Conservation (phyloP, 2,113 vertebrate species). For the Rhizomys pruinosus region DNA sequence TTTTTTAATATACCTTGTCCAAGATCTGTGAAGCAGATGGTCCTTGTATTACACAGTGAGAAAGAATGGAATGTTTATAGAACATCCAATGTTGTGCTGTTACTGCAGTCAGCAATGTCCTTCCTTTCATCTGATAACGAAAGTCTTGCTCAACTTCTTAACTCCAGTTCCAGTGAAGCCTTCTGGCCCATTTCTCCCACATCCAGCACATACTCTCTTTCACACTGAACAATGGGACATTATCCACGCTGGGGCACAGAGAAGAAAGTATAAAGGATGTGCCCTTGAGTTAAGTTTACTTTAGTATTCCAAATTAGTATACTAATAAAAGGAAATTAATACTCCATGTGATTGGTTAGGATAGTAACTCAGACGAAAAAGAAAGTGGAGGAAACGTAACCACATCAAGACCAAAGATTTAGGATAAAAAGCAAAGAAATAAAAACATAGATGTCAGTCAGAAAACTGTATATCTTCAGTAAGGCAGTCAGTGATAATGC, state of each 20-base stretch:
- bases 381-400: background rate
- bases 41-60: background rate
- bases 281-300: background rate
- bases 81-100: background rate
- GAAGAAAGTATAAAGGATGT: background rate
- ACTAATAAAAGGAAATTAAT: background rate
- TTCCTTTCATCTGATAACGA: background rate
- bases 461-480: slow-evolving; percentile 14
- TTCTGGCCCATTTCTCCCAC: background rate
- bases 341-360: background rate
- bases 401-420: background rate
- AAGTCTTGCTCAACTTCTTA: slow-evolving; percentile 24
- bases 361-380: background rate
- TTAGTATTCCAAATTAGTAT: background rate
- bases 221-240: background rate
- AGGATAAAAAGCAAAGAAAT: slow-evolving; percentile 1
- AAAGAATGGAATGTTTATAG: slow-evolving; percentile 19
- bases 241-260: background rate
- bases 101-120: background rate
- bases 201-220: background rate
- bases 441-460: slow-evolving; percentile 15
- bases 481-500: background rate
- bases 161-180: background rate
- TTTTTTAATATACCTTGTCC: background rate
- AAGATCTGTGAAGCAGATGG: slow-evolving; percentile 17